phyloP scores from a whole-genome alignment of 2,113 vertebrate genomes.

The Amblyornis subalaris region DNA sequence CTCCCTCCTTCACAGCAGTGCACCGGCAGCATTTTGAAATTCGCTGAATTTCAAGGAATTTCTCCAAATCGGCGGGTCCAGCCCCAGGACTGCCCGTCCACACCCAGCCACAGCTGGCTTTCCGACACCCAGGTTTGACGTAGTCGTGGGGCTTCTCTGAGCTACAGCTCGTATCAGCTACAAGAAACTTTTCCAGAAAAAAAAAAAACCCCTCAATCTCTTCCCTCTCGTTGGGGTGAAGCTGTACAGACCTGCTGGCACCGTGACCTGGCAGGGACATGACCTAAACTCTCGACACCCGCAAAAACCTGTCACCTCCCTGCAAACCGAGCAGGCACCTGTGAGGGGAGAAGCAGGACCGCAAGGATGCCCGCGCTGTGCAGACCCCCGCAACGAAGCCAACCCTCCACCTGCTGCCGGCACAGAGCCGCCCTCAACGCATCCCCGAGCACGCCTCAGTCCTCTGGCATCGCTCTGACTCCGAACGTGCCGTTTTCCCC shows the following conservation, averaged over 20 bases:
- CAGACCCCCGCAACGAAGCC: neutral
- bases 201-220: neutral
- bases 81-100: neutral
- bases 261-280: rapidly evolving
- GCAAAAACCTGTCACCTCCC: neutral
- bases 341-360: neutral
- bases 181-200: constrained; percentile 15
- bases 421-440: neutral
- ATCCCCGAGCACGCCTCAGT: rapidly evolving
- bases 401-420: neutral
- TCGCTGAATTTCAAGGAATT: neutral
- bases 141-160: neutral
- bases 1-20: neutral
- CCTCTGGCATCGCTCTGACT: neutral
- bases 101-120: neutral
- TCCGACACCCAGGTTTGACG: neutral
- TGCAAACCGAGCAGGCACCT: neutral
- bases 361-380: neutral
- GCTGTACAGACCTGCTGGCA: neutral
- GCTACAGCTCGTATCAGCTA: neutral
- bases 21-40: neutral
- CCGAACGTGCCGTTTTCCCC: neutral
- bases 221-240: neutral
- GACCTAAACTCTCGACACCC: neutral
- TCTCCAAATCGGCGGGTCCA: neutral